Base-by-base conservation (phyloP, 2,888 invertebrate genomes). In the Cephus sareptanus region DNA sequence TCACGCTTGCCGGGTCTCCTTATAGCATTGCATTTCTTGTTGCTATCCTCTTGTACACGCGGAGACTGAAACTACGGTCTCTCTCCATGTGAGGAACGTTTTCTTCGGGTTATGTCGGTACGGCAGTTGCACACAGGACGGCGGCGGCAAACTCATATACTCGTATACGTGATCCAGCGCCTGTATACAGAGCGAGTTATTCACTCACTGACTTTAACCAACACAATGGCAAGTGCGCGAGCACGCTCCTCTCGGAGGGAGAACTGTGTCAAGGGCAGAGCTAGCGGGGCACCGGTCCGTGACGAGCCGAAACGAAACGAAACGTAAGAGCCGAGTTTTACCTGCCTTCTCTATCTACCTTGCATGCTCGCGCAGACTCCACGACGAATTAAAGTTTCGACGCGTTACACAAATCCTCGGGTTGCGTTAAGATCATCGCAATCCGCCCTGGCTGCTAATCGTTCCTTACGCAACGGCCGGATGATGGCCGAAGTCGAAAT, bases 221-320 rank as follows among this genome's bases (percentile, higher is more conserved):
- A 56, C 56, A 56, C 56, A 56, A 56, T 56, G 23, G 23, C 56
- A 9, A 56, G 56, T 56, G 56, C 56, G 56, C 56, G 80, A 81
- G 75, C 56, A 80, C 84, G 84, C 82, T 84, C 82, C 84, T 85
- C 84, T 77, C 84, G 83, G 79, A 82, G 79, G 79, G 80, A 83
- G 82, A 91, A 91, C 86, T 90, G 89, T 91, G 91, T 90, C 91
- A 91, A 91, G 91, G 91, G 89, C 91, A 88, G 82, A 85, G 82
- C 79, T 75, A 78, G 76, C 70, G 73, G 78, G 75, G 78, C 78
- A 87, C 84, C 88, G 89, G 86, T 89, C 89, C 87, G 88, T 88
- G 87, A 87, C 89, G 86, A 87, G 86, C 87, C 87, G 87, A 88
- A 87, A 88, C 87, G 86, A 86, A 86, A 87, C 84, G 83, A 77